A percentile compares a stretch with the other conserved stretches of the same genome.
Conservation (phyloP, 2,113 vertebrate genomes). For the Choloepus hoffmanni region DNA sequence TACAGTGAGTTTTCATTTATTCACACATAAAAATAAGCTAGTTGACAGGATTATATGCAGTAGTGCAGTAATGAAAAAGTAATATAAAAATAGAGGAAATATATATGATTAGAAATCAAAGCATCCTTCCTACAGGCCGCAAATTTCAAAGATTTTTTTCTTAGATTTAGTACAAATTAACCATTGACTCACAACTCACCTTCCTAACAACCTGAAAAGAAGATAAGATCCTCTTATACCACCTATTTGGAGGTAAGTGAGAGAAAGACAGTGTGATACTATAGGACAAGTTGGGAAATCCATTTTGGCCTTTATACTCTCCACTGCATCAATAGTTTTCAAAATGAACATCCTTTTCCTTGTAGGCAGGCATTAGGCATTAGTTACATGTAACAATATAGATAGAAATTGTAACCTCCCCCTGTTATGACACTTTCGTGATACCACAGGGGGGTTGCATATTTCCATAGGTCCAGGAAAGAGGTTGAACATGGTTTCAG, state of each 20-base stretch:
- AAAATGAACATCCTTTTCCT: background rate
- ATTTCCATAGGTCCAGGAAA: background rate
- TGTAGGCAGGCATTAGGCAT: background rate
- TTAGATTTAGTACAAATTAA: background rate
- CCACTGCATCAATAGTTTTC: background rate
- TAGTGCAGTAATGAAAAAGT: background rate
- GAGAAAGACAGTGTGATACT: background rate
- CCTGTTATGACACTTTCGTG: background rate
- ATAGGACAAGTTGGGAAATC: background rate
- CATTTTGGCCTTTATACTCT: background rate
- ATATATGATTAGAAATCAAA: slow-evolving; percentile 10
- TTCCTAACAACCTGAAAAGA: background rate
- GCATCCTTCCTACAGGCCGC: background rate
- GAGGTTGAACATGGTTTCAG: background rate
- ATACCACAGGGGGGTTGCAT: background rate
- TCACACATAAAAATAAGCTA: background rate
- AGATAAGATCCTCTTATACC: background rate
- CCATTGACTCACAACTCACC: background rate
- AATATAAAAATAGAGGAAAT: background rate
- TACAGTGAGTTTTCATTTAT: background rate
- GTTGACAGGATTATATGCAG: background rate
- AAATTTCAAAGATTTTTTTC: background rate
- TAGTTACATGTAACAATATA: too few relatives aligned
- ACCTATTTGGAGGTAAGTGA: background rate
- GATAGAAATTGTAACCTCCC: background rate